Evolutionary conservation across 2,113 vertebrate species (phyloP), one percentile per base, ranked within the genome.

Genomic region (Sander lucioperca): DNA sequence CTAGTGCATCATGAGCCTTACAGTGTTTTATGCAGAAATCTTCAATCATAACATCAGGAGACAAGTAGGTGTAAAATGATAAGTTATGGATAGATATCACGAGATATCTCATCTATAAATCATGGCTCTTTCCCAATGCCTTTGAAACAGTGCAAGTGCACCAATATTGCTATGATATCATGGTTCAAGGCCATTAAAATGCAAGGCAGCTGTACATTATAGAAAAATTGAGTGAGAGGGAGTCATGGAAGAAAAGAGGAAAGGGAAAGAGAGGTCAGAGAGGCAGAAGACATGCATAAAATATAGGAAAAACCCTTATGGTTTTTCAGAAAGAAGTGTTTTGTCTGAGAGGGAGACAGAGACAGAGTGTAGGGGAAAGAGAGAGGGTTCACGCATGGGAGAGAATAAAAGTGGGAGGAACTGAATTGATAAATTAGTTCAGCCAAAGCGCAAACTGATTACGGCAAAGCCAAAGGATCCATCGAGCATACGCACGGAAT

Each of bases 391-490:
- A 93, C 65, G 91, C 91, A 88, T 92, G 90, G 86, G 80, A 74
- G 88, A 90, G 86, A 90, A 91, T 80, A 91, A 92, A 92, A 93
- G 93, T 88, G 92, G 92, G 91, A 93, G 91, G 90, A 92, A 92
- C 93, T 89, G 89, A 93, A 94, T 88, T 93, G 94, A 94, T 94
- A 90, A 94, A 94, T 94, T 94, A 92, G 93, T 93, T 94, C 92
- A 94, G 92, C 93, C 86, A 89, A 93, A 79, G 88, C 70, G 81
- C 91, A 93, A 92, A 93, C 93, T 94, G 93, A 94, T 95, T 93
- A 94, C 80, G 86, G 88, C 89, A 80, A 83, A 88, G 86, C 92
- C 89, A 86, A 91, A 89, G 87, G 90, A 93, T 89, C 91, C 89
- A 92, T 86, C 80, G 81, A 84, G 88, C 84, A 79, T 76, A 88